Percentiles rank a stretch among this genome's conserved stretches.
Evolutionary conservation across 2,797 vertebrate genomes (phyloP).

Genomic region (Neoniphon sammara): DNA sequence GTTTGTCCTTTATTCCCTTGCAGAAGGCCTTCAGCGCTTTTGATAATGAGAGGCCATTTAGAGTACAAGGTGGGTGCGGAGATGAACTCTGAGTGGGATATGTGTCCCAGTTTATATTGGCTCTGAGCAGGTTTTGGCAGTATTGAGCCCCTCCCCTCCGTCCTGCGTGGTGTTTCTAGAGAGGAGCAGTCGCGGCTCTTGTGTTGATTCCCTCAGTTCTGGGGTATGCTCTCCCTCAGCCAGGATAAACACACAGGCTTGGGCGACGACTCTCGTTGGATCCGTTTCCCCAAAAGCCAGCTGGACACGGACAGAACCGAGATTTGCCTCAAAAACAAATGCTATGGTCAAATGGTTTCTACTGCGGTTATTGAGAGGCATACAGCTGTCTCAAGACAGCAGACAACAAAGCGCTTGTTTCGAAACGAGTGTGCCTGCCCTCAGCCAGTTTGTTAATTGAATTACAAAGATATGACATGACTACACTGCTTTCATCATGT

Average conservation of each 20-base stretch:
- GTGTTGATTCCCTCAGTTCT: conserved; percentile 76
- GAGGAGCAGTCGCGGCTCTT: conserved; percentile 63
- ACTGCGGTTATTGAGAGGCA: conserved; percentile 21
- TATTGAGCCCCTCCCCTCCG: conserved; percentile 30
- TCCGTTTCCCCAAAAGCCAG: conserved; percentile 60
- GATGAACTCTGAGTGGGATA: conserved; percentile 51
- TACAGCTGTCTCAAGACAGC: conserved; percentile 38
- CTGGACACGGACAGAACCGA: conserved; percentile 55
- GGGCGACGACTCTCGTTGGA: conserved; percentile 58
- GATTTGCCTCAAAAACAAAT: conserved; percentile 63
- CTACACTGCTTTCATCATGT: conserved; percentile 20
- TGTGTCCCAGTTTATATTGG: conserved; percentile 59
- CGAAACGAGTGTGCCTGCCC: neutral
- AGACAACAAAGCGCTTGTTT: conserved; percentile 46
- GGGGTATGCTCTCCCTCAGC: conserved; percentile 70
- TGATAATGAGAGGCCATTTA: conserved; percentile 24
- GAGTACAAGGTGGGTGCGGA: conserved; percentile 31
- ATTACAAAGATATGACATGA: conserved; percentile 36
- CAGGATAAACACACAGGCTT: conserved; percentile 77
- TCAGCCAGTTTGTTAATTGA: conserved; percentile 7
- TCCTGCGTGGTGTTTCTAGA: conserved; percentile 67
- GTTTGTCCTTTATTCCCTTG: neutral
- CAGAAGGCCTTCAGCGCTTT: conserved; percentile 6
- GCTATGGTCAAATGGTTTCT: conserved; percentile 31
- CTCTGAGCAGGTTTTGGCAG: conserved; percentile 44